A percentile compares a stretch with the other conserved stretches of the same genome.
Evolutionary conservation across 2,113 vertebrate species (phyloP).

Genomic region (Ovibos moschatus): DNA sequence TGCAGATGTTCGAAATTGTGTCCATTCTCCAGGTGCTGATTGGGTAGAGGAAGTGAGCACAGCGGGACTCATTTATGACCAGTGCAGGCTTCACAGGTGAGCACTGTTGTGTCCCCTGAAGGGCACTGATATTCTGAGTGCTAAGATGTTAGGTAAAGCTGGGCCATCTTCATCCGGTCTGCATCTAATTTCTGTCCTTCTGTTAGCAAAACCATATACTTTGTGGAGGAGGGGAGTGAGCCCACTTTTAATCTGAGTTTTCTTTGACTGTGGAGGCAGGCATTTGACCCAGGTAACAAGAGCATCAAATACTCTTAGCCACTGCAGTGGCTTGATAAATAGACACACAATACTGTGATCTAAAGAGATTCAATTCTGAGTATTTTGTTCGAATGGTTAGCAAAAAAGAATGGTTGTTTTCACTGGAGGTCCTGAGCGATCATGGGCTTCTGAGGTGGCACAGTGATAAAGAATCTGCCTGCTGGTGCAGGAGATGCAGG

Average conservation of each 20-base stretch:
- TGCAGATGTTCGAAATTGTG: accelerated
- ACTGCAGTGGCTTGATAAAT: background rate
- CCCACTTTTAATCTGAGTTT: background rate
- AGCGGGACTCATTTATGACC: accelerated
- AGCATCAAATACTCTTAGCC: too few species aligned
- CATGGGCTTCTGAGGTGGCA: background rate
- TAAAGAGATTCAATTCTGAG: background rate
- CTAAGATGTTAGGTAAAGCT: background rate
- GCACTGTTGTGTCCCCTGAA: accelerated
- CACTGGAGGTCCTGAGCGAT: background rate
- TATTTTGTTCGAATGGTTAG: background rate
- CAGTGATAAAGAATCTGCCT: background rate
- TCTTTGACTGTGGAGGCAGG: background rate
- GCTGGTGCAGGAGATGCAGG: background rate
- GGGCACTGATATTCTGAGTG: too few species aligned
- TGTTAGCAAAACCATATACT: background rate
- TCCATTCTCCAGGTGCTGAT: accelerated
- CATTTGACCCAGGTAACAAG: background rate
- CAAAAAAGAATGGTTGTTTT: background rate
- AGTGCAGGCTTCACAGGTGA: background rate
- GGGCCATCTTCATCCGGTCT: accelerated
- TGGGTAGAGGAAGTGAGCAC: accelerated
- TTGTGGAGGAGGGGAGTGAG: background rate
- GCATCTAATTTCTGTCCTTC: background rate
- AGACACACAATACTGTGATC: background rate